Base-by-base conservation (phyloP, 2,888 invertebrate genomes). In the Suillia variegata region DNA sequence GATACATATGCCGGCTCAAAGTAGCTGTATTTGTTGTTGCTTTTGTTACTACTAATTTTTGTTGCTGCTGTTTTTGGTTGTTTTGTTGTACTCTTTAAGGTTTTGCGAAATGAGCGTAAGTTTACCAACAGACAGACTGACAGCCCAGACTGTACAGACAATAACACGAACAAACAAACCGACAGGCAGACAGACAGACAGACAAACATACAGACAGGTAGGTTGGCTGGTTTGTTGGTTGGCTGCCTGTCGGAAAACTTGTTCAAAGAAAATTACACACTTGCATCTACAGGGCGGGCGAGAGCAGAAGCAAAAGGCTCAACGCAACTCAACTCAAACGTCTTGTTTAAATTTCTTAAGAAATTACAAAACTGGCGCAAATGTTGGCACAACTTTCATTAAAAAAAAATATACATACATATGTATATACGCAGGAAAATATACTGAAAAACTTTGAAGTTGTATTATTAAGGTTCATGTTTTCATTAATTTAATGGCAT, bases 371-470 rank as follows among this genome's bases (percentile, higher is more conserved):
- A 38, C 12, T 38, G 38, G 38, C 38, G n/a, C 17, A 13, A 45
- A 8, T 45, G n/a, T n/a, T n/a, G n/a, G n/a, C n/a, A n/a, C n/a
- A n/a, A n/a, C n/a, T n/a, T n/a, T n/a, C n/a, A n/a, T n/a, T n/a
- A n/a, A n/a, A n/a, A n/a, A n/a, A n/a, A n/a, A n/a, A n/a, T n/a
- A n/a, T n/a, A n/a, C n/a, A n/a, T n/a, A n/a, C n/a, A n/a, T n/a
- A n/a, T n/a, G n/a, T n/a, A n/a, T n/a, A n/a, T n/a, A n/a, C n/a
- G 45, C 20, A 45, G 45, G 10, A 45, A 45, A 45, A 45, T 38
- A 8, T 12, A 6, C 6, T 8, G 31, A 6, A 31, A 12, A 6
- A 31, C 38, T n/a, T 13, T 4, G 38, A n/a, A n/a, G 6, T 38
- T 4, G 38, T n/a, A 38, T 38, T 38, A 38, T 13, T 38, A 38